Evolutionary conservation across 1,140 invertebrate species (phyloP).

Genomic region (Mycetomoellerius zeteki): DNA sequence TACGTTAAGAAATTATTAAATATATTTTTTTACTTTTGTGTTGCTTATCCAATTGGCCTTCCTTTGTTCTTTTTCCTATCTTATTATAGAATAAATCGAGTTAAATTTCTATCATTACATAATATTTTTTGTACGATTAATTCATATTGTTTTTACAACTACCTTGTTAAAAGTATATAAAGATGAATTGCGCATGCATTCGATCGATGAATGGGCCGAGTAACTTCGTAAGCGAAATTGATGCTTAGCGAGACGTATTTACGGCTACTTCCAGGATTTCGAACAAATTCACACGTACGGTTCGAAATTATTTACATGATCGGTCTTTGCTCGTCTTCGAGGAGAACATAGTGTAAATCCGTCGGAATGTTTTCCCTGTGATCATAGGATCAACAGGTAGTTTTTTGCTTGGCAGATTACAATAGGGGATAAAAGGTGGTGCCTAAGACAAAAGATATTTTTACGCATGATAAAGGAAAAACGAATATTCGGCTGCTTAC

Average conservation of each 20-base stretch:
- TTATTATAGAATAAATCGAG: no score
- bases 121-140: no score
- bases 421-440: not conserved
- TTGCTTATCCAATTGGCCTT: not conserved
- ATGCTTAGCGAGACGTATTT: conserved; percentile 23
- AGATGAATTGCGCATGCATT: not conserved
- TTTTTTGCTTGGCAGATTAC: not conserved
- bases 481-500: conserved; percentile 4
- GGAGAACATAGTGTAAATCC: no score
- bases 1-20: no score
- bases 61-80: not conserved
- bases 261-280: conserved; percentile 31
- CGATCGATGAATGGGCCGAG: conserved; percentile 23
- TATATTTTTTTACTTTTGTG: not conserved
- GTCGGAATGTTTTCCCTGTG: no score
- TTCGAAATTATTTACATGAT: conserved; percentile 50
- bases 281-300: conserved; percentile 61
- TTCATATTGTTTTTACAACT: not conserved
- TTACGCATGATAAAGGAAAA: not conserved
- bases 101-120: no score
- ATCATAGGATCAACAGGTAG: conserved; percentile 67
- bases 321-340: not conserved
- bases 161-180: not conserved
- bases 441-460: not conserved
- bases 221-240: conserved; percentile 14